These are phyloP conservation scores for Mongoloraphidia duomilia DNA, from an alignment of 2,888 invertebrate genomes.

Conservation along the genomic window DNA sequence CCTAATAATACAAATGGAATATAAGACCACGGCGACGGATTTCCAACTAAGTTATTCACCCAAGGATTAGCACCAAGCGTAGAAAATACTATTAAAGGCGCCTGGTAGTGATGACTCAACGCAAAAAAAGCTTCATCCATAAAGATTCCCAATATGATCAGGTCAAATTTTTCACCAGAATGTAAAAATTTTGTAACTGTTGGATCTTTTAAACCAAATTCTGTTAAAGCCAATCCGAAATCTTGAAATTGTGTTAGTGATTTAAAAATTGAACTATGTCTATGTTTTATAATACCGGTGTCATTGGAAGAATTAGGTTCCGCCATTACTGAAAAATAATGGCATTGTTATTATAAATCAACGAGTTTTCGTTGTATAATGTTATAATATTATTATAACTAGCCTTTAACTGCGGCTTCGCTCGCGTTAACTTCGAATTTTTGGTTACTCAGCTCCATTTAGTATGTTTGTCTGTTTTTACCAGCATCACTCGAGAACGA, in stretches of 20 bases:
- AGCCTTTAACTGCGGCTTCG: too few relatives aligned
- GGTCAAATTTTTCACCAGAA: slow-evolving; percentile 28
- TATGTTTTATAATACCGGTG: too few relatives aligned
- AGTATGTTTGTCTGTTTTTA: too few relatives aligned
- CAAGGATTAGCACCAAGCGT: slow-evolving; percentile 31
- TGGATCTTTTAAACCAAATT: slow-evolving; percentile 12
- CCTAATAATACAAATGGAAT: slow-evolving; percentile 32
- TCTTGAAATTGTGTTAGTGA: background rate
- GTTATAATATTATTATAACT: too few relatives aligned
- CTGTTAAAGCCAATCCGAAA: slow-evolving; percentile 3
- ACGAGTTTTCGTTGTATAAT: too few relatives aligned
- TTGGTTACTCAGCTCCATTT: too few relatives aligned
- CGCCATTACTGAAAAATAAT: too few relatives aligned
- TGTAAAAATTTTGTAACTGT: slow-evolving; percentile 19
- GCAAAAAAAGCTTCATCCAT: slow-evolving; percentile 33
- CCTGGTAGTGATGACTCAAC: slow-evolving; percentile 24
- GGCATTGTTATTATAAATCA: too few relatives aligned
- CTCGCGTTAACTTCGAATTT: too few relatives aligned
- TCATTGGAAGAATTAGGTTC: too few relatives aligned
- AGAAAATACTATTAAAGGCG: slow-evolving; percentile 26
- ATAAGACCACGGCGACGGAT: slow-evolving; percentile 33
- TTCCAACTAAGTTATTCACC: slow-evolving; percentile 32
- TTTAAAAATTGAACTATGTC: too few relatives aligned
- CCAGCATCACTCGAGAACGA: too few relatives aligned
- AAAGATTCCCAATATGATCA: slow-evolving; percentile 32